Percentiles rank a stretch among this genome's conserved stretches.
These are phyloP conservation scores for Nestor notabilis DNA, from an alignment of 2,113 vertebrate species.

Conservation along the genomic window DNA sequence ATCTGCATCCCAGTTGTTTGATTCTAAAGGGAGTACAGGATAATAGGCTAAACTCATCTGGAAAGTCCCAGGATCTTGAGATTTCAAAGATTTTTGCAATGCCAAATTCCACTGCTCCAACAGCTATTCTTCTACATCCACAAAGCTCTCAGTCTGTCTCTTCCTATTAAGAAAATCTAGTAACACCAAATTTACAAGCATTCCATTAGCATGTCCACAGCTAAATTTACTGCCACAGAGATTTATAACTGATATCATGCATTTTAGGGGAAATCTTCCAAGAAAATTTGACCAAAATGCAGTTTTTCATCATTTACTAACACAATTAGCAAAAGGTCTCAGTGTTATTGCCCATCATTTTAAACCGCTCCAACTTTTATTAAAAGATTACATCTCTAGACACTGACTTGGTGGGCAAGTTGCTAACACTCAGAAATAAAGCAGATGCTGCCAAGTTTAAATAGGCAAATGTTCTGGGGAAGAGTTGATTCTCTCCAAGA, in stretches of 20 bases:
- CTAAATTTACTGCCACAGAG: background rate
- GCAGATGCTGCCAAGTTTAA: constrained; percentile 9
- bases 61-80: constrained; percentile 1
- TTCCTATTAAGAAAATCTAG: constrained; percentile 37
- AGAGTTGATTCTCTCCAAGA: background rate
- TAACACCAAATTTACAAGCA: background rate
- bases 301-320: background rate
- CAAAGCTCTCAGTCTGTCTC: constrained; percentile 22
- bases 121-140: constrained; percentile 45
- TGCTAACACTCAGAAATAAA: constrained; percentile 4
- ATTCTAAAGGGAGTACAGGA: background rate
- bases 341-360: background rate
- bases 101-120: constrained; percentile 30
- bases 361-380: background rate
- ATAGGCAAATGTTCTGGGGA: background rate
- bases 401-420: background rate
- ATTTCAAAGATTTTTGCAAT: background rate
- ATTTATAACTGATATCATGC: background rate
- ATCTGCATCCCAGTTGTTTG: background rate
- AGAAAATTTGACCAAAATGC: background rate
- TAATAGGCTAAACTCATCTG: background rate
- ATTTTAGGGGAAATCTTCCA: background rate
- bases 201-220: background rate
- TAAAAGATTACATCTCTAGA: constrained; percentile 9
- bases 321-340: background rate